Percentiles rank a stretch among this genome's conserved stretches.
These are phyloP conservation scores for Silvanus unidentatus DNA, from an alignment of 2,888 invertebrate species.

Conservation along the genomic window DNA sequence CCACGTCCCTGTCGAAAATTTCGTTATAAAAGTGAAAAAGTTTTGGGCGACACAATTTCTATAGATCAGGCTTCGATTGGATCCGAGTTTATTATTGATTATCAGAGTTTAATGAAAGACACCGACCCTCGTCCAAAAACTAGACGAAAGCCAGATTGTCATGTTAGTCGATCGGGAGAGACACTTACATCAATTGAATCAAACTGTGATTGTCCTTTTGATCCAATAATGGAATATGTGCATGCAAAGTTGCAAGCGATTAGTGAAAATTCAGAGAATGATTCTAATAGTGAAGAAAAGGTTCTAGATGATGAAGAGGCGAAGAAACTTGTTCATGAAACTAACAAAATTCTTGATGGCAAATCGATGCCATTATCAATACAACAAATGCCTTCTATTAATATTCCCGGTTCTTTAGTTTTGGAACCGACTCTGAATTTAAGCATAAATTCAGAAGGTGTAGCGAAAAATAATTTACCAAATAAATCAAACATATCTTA, in stretches of 20 bases:
- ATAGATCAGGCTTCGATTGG: too few species aligned
- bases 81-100: too few species aligned
- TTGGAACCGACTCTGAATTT: slow-evolving; percentile 10
- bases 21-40: too few species aligned
- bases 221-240: slow-evolving; percentile 2
- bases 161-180: too few species aligned
- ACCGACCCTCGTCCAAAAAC: too few species aligned
- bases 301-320: too few species aligned
- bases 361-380: slow-evolving; percentile 17
- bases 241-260: slow-evolving; percentile 26
- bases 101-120: too few species aligned
- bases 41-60: too few species aligned
- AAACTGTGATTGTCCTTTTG: too few species aligned
- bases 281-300: not conserved
- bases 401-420: slow-evolving; percentile 49
- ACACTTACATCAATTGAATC: too few species aligned
- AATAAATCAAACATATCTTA: slow-evolving; percentile 9
- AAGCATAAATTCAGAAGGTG: slow-evolving; percentile 12
- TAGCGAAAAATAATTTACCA: slow-evolving; percentile 8
- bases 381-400: slow-evolving; percentile 39
- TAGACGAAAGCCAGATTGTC: too few species aligned
- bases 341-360: slow-evolving; percentile 7
- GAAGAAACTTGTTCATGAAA: slow-evolving; percentile 5
- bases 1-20: too few species aligned
- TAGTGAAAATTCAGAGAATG: slow-evolving; percentile 23